Evolutionary conservation across 2,888 invertebrate genomes (phyloP).

Genomic region (Hypselothyrea guttata): DNA sequence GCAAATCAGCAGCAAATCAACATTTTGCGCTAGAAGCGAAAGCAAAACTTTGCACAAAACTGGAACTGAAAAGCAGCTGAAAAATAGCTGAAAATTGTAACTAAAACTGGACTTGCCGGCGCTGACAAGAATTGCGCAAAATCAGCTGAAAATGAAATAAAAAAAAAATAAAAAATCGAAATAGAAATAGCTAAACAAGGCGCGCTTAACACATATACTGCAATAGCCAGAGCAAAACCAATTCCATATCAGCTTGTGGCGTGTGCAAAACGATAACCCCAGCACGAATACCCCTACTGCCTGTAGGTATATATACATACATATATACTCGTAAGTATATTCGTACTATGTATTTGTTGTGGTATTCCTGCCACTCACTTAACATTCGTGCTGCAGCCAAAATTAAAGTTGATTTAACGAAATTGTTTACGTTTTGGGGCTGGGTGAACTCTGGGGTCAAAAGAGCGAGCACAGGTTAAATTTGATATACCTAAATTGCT

Average conservation of each 20-base stretch:
- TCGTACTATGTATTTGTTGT: too few species aligned
- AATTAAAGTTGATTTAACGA: conserved; percentile 70
- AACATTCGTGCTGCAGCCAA: conserved; percentile 37
- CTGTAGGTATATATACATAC: too few species aligned
- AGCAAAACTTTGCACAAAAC: conserved; percentile 60
- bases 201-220: conserved; percentile 29
- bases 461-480: conserved; percentile 61
- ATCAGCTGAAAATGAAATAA: conserved; percentile 30
- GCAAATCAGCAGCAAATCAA: conserved; percentile 51
- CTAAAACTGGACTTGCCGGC: conserved; percentile 18
- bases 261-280: conserved; percentile 15
- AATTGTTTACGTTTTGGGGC: conserved; percentile 65
- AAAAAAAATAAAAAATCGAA: conserved; percentile 54
- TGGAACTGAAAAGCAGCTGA: conserved; percentile 35
- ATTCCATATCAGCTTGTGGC: conserved; percentile 32
- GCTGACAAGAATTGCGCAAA: background rate
- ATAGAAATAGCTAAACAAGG: conserved; percentile 52
- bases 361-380: conserved; percentile 44
- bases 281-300: conserved; percentile 4
- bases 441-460: conserved; percentile 56
- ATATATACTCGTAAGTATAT: too few species aligned
- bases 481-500: conserved; percentile 74
- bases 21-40: conserved; percentile 62
- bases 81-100: conserved; percentile 19
- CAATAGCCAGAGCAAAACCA: conserved; percentile 5